Evolutionary conservation across 2,797 vertebrate species (phyloP).

Genomic region (Delichon dasypus): DNA sequence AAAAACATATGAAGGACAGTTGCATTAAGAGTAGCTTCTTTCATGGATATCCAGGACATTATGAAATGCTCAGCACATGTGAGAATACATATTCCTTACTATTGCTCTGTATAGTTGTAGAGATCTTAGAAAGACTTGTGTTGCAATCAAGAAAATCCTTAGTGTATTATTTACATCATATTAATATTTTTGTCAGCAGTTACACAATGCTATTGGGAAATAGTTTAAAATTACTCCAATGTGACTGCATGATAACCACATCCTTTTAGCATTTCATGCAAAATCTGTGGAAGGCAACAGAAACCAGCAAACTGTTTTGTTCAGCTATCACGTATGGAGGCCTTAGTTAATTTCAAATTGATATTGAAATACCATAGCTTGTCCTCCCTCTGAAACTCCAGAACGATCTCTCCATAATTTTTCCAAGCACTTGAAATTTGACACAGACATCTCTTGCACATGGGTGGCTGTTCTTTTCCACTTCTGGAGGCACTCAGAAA

Average conservation of each 20-base stretch:
- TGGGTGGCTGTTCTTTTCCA: background rate
- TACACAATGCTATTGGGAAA: background rate
- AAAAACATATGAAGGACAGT: background rate
- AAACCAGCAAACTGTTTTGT: background rate
- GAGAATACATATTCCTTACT: background rate
- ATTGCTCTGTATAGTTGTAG: background rate
- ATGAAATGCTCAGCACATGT: background rate
- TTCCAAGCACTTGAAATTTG: background rate
- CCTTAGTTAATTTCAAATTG: background rate
- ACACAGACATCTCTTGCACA: fast-evolving
- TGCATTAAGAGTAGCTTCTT: background rate
- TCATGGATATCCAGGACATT: background rate
- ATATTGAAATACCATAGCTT: background rate
- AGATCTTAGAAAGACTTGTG: background rate
- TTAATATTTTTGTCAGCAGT: background rate
- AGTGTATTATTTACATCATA: background rate
- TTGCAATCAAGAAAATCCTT: background rate
- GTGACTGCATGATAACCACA: background rate
- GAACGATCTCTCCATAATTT: background rate
- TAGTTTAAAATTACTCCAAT: background rate
- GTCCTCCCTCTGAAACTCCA: background rate
- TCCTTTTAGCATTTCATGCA: background rate
- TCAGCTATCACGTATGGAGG: background rate
- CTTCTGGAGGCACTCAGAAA: background rate
- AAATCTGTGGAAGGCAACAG: background rate